Conservation (phyloP, 2,113 vertebrate genomes). For the Chitala chitala region DNA sequence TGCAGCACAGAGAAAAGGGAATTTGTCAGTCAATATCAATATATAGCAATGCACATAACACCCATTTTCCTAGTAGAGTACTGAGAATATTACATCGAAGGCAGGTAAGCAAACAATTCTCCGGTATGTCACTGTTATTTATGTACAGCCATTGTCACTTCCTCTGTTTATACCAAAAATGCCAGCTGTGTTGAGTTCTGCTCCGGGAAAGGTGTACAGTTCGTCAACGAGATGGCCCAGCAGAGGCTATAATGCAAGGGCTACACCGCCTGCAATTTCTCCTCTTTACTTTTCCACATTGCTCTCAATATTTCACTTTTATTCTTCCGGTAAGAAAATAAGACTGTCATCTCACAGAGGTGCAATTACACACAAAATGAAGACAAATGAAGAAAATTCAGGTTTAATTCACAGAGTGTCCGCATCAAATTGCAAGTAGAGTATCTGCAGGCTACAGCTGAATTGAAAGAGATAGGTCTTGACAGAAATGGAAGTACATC, state of each 20-base stretch:
- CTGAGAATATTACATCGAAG: not conserved
- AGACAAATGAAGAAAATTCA: conserved; percentile 37
- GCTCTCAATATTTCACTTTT: conserved; percentile 18
- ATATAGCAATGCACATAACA: not conserved
- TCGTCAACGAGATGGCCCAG: not conserved
- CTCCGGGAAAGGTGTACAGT: not conserved
- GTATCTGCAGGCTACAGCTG: not conserved
- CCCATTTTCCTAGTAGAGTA: not conserved
- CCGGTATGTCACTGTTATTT: not conserved
- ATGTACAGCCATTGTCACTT: not conserved
- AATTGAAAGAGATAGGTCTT: not conserved
- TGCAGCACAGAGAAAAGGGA: not conserved
- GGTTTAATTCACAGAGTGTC: conserved; percentile 33
- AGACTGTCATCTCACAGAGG: conserved; percentile 31
- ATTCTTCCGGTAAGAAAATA: conserved; percentile 27
- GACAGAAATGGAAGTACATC: not conserved
- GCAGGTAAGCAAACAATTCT: not conserved
- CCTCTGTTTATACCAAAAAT: not conserved
- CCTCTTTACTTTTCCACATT: not conserved
- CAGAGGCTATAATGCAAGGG: conserved; percentile 20
- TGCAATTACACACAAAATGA: conserved; percentile 35
- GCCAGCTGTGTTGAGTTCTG: not conserved
- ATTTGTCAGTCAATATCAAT: conserved; percentile 16
- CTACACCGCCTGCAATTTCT: not conserved
- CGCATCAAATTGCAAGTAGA: conserved; percentile 32